These are phyloP conservation scores for Deilephila elpenor DNA, from an alignment of 2,888 invertebrate species.

Conservation along the genomic window DNA sequence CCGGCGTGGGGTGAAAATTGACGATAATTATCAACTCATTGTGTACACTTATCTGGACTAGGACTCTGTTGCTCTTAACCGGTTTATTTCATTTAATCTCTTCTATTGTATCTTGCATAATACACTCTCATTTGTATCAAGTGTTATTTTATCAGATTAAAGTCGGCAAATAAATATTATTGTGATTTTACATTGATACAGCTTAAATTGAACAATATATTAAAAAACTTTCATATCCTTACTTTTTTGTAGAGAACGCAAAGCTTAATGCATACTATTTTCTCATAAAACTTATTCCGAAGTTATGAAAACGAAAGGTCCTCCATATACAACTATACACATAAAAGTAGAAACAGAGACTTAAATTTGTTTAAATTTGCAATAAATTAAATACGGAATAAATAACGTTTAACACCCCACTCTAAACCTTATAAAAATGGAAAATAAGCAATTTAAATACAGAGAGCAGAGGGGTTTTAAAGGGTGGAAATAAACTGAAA, in stretches of 20 bases:
- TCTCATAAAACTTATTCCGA: too few relatives aligned
- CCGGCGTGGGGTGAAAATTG: conserved; percentile 48
- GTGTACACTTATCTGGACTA: conserved; percentile 33
- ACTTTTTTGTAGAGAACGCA: too few relatives aligned
- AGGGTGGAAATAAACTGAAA: not conserved
- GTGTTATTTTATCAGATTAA: not conserved
- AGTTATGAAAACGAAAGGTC: not conserved
- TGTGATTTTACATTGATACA: not conserved
- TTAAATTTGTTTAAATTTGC: conserved; percentile 6
- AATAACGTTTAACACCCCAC: not conserved
- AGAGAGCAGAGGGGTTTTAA: not conserved
- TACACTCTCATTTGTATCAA: conserved; percentile 13
- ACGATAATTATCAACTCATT: conserved; percentile 36
- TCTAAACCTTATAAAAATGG: conserved; percentile 17
- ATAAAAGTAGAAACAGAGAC: not conserved
- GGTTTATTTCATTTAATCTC: conserved; percentile 29
- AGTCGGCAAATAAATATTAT: not conserved
- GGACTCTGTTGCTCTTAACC: conserved; percentile 29
- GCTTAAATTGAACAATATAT: too few relatives aligned
- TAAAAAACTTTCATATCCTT: too few relatives aligned
- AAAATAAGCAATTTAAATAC: conserved; percentile 29
- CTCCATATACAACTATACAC: not conserved
- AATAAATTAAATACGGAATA: not conserved
- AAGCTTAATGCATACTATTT: too few relatives aligned
- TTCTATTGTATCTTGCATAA: conserved; percentile 21